phyloP scores from a whole-genome alignment of 2,113 vertebrate genomes.

The Trogon melanurus region DNA sequence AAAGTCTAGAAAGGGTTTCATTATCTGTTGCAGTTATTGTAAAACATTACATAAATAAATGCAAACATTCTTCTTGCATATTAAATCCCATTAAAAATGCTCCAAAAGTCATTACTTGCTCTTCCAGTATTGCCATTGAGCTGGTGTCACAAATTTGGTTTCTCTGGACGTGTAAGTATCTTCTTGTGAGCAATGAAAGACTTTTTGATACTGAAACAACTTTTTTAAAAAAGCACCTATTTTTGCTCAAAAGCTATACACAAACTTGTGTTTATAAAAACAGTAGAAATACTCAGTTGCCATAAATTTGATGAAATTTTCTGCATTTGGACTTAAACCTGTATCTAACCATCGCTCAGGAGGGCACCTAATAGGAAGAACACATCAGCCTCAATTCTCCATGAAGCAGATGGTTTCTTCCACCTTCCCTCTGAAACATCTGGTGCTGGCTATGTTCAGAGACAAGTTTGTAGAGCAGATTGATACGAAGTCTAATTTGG shows the following conservation, averaged over 20 bases:
- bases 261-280: not conserved
- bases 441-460: not conserved
- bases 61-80: not conserved
- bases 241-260: not conserved
- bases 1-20: constrained; percentile 45
- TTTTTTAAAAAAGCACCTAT: not conserved
- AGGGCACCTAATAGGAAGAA: not conserved
- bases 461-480: not conserved
- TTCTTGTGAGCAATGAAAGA: not conserved
- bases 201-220: not conserved
- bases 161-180: not conserved
- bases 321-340: not conserved
- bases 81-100: not conserved
- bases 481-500: not conserved
- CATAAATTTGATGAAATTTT: not conserved
- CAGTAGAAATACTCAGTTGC: not conserved
- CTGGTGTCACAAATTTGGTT: not conserved
- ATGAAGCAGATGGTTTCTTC: not conserved
- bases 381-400: not conserved
- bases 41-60: constrained; percentile 52
- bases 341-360: not conserved
- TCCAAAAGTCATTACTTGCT: not conserved
- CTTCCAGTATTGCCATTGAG: not conserved
- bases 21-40: constrained; percentile 14
- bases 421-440: constrained; percentile 15